Evolutionary conservation across 2,888 invertebrate species (phyloP).

Genomic region (Siphonodentalium dalli): DNA sequence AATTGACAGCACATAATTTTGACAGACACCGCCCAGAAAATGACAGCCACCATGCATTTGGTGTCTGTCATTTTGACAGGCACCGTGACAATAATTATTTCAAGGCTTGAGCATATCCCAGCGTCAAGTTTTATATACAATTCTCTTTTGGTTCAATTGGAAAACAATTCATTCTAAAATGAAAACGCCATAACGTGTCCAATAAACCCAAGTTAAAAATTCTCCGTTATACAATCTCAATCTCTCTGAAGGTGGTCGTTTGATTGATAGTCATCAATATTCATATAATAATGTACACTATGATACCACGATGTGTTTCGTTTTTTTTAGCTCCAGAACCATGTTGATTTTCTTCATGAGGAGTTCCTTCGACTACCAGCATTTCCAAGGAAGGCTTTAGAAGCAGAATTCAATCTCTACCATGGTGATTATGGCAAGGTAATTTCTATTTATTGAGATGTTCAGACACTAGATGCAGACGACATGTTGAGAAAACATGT

Average conservation of each 20-base stretch:
- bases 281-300: background rate
- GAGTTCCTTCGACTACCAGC: slow-evolving; percentile 98
- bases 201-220: too few species aligned
- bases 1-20: too few species aligned
- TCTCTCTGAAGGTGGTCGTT: too few species aligned
- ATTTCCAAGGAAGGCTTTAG: slow-evolving; percentile 96
- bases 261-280: background rate
- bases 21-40: too few species aligned
- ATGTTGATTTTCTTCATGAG: slow-evolving; percentile 97
- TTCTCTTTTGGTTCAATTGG: background rate
- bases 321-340: slow-evolving; percentile 81
- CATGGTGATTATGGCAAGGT: slow-evolving; percentile 76
- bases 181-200: too few species aligned
- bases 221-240: too few species aligned
- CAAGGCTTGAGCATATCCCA: too few species aligned
- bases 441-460: slow-evolving; percentile 29
- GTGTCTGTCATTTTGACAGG: too few species aligned
- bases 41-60: too few species aligned
- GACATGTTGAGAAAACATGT: background rate
- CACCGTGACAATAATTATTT: too few species aligned
- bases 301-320: background rate
- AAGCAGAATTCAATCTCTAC: slow-evolving; percentile 85
- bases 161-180: background rate
- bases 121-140: too few species aligned
- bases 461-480: background rate